Conservation (phyloP, 1,140 invertebrate species). For the Coptotermes formosanus region DNA sequence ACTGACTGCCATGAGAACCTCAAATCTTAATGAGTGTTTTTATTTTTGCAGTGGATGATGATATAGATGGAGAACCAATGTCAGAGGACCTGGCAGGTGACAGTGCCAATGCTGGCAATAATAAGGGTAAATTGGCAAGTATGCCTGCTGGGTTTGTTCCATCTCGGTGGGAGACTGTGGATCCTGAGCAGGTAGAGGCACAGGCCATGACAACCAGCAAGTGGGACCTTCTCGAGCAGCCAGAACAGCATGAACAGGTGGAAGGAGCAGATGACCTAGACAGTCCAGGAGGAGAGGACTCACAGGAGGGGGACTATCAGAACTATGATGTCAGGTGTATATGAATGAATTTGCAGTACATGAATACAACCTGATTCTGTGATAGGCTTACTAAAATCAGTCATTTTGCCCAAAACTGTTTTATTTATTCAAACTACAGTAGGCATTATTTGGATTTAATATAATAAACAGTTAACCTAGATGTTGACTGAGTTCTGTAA, state of each 20-base stretch:
- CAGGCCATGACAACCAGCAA: conserved; percentile 88
- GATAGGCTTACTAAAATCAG: too few species aligned
- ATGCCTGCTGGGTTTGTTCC: conserved; percentile 72
- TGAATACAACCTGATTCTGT: too few species aligned
- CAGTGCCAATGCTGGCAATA: conserved; percentile 38
- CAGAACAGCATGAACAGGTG: conserved; percentile 41
- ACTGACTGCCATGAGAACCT: too few species aligned
- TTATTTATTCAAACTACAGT: too few species aligned
- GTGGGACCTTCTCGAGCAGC: conserved; percentile 73
- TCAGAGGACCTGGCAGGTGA: conserved; percentile 51
- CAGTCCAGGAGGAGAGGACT: conserved; percentile 33
- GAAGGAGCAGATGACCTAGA: conserved; percentile 44
- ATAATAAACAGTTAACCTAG: too few species aligned
- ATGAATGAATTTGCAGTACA: not conserved
- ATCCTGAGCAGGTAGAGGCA: conserved; percentile 79
- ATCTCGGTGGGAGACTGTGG: conserved; percentile 95
- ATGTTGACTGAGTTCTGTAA: too few species aligned
- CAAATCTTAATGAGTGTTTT: conserved; percentile 7
- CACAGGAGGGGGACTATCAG: conserved; percentile 29
- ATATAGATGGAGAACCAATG: conserved; percentile 80
- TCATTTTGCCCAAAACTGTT: too few species aligned
- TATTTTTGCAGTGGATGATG: conserved; percentile 68
- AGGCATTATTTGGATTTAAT: too few species aligned
- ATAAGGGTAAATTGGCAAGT: conserved; percentile 39
- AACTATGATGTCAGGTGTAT: conserved; percentile 21